phyloP scores from a whole-genome alignment of 2,113 vertebrate genomes.

The Boleophthalmus pectinirostris region DNA sequence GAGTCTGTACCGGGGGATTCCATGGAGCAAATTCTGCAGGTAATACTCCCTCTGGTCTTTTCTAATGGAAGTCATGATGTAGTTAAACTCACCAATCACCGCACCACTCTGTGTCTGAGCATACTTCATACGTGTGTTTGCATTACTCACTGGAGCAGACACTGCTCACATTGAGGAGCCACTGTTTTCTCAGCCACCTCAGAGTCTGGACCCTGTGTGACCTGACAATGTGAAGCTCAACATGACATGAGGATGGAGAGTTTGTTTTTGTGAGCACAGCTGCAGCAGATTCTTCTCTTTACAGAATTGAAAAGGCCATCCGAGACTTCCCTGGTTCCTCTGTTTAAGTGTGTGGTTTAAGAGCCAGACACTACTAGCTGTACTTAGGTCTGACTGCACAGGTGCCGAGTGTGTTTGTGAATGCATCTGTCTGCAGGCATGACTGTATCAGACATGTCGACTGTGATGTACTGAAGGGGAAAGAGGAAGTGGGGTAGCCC shows the following conservation, averaged over 20 bases:
- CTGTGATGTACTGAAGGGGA: not conserved
- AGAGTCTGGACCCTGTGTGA: conserved; percentile 43
- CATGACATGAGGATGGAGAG: conserved; percentile 41
- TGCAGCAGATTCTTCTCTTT: conserved; percentile 5
- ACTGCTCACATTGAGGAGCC: conserved; percentile 51
- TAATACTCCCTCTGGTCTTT: conserved; percentile 9
- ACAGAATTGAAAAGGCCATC: conserved; percentile 33
- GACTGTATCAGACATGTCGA: not conserved
- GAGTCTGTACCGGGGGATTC: conserved; percentile 20
- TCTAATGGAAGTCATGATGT: not conserved
- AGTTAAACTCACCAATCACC: not conserved
- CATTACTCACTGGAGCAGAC: conserved; percentile 33
- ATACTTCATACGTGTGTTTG: conserved; percentile 2
- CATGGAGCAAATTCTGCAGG: conserved; percentile 34
- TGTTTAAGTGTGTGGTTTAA: no score
- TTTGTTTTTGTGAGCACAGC: conserved; percentile 16
- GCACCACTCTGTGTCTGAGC: not conserved
- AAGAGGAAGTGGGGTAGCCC: not conserved
- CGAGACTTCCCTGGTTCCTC: conserved; percentile 8
- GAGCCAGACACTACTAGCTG: no score
- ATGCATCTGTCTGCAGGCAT: conserved; percentile 1
- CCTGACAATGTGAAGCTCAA: conserved; percentile 13
- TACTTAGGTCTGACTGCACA: not conserved
- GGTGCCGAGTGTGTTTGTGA: not conserved
- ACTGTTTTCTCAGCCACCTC: conserved; percentile 34